These are phyloP conservation scores for Microctonus brassicae DNA, from an alignment of 2,888 invertebrate species.

Conservation along the genomic window DNA sequence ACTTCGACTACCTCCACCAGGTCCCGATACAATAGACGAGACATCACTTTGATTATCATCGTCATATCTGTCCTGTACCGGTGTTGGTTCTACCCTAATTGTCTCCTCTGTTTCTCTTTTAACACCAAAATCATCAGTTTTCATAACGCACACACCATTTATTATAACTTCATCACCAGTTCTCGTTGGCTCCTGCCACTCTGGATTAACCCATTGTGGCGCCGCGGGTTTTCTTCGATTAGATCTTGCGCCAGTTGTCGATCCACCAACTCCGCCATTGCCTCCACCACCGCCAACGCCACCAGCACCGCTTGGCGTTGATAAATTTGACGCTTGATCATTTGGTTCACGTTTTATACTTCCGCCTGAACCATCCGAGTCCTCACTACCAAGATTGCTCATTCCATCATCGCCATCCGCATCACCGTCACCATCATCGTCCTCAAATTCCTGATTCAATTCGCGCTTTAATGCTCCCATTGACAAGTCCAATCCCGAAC, in stretches of 20 bases:
- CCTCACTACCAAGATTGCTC: conserved; percentile 82
- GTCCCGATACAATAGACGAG: conserved; percentile 65
- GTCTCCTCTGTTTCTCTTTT: conserved; percentile 76
- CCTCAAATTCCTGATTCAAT: conserved; percentile 83
- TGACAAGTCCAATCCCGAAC: conserved; percentile 88
- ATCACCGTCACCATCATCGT: conserved; percentile 75
- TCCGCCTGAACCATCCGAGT: conserved; percentile 71
- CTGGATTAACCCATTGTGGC: conserved; percentile 97
- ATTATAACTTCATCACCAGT: conserved; percentile 86
- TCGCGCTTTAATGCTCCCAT: conserved; percentile 85
- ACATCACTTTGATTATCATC: conserved; percentile 72
- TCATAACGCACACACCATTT: conserved; percentile 94
- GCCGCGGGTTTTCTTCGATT: conserved; percentile 94
- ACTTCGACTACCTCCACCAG: conserved; percentile 62
- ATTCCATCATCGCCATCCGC: conserved; percentile 74
- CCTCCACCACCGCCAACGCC: background rate
- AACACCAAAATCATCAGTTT: conserved; percentile 80
- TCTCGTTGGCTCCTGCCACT: conserved; percentile 80
- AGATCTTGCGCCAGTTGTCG: conserved; percentile 71
- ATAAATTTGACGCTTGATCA: conserved; percentile 60
- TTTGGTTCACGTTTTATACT: conserved; percentile 66
- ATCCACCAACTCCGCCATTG: background rate
- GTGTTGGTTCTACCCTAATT: conserved; percentile 82
- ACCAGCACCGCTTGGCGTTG: conserved; percentile 44
- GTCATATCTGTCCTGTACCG: conserved; percentile 76